phyloP scores from a whole-genome alignment of 2,888 invertebrate species.

The Dasypogon diadema region DNA sequence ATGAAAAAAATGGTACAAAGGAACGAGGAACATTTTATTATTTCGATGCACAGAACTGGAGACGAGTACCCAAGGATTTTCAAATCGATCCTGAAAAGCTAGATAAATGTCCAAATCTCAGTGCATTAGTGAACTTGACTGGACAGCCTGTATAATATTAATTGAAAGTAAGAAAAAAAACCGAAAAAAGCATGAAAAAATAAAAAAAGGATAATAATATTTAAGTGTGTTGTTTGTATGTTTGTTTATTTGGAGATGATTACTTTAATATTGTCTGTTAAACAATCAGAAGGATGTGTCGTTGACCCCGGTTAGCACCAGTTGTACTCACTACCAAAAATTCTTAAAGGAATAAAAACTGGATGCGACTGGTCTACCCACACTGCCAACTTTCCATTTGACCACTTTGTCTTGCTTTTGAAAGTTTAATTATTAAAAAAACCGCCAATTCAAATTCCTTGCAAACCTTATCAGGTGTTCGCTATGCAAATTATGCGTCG shows the following conservation, averaged over 20 bases:
- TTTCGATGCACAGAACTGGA: slow-evolving; percentile 99
- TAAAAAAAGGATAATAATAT: slow-evolving; percentile 51
- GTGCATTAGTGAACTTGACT: slow-evolving; percentile 68
- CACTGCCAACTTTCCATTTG: too few relatives aligned
- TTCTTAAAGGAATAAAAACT: too few relatives aligned
- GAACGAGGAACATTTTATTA: slow-evolving; percentile 99
- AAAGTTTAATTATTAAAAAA: too few relatives aligned
- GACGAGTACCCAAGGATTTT: slow-evolving; percentile 99
- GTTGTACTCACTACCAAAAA: too few relatives aligned
- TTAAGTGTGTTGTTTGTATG: slow-evolving; percentile 35
- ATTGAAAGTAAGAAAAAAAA: slow-evolving; percentile 54
- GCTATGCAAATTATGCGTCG: too few relatives aligned
- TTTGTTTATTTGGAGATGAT: neutral
- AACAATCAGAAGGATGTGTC: too few relatives aligned
- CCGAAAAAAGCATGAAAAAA: slow-evolving; percentile 51
- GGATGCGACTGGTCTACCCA: too few relatives aligned
- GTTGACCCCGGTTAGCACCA: too few relatives aligned
- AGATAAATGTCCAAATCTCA: slow-evolving; percentile 77
- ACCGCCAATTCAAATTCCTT: too few relatives aligned
- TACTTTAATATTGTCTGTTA: too few relatives aligned
- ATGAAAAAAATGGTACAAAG: slow-evolving; percentile 95
- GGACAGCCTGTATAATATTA: slow-evolving; percentile 69
- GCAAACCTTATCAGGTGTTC: too few relatives aligned
- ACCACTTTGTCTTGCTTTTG: too few relatives aligned
- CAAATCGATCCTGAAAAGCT: slow-evolving; percentile 98